Base-by-base conservation (phyloP, 1,140 invertebrate genomes). In the Drosophila punjabiensis region DNA sequence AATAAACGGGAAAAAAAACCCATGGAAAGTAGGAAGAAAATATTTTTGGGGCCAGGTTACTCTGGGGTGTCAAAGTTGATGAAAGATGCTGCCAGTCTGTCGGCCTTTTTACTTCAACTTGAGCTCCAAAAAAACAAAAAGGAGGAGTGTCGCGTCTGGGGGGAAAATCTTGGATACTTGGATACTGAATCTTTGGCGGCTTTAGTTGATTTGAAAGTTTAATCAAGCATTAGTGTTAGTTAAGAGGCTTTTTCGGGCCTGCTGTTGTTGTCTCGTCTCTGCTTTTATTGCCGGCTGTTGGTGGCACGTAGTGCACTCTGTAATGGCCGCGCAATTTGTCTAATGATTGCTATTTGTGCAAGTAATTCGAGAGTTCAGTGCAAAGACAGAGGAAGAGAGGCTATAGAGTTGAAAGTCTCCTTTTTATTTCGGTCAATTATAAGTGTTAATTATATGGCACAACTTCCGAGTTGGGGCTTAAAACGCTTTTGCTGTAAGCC, bases 171-270 rank as follows among this genome's bases (percentile, higher is more conserved):
- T 20, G 58, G n/a, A n/a, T n/a, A n/a, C n/a, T 50, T 35, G 28
- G 32, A 39, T 41, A 28, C 56, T 24, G 41, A 39, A 55, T 69
- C 43, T 47, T 45, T 18, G 73, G 39, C 75, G 76, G 65, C 76
- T 45, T 78, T 63, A 64, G 68, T 81, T 79, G 82, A 79, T 81
- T 86, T 86, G 82, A 85, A 85, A 86, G 82, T 86, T 75, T 76
- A 81, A 81, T 81, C 71, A 56, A 59, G 65, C 33, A 65, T 81
- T 86, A 70, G 80, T 69, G 76, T 82, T 79, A 60, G 69, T 65
- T 69, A 76, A 76, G 64, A 76, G 69, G 45, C 55, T 64, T 53
- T 70, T 74, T 79, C 33, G 64, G 35, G 20, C 20, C 14, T 11
- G 33, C 10, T 39, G 55, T 37, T 75, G 56, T 75, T 14, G 13